A percentile compares a stretch with the other conserved stretches of the same genome.
Conservation (phyloP, 1,140 invertebrate species). For the Apis laboriosa region DNA sequence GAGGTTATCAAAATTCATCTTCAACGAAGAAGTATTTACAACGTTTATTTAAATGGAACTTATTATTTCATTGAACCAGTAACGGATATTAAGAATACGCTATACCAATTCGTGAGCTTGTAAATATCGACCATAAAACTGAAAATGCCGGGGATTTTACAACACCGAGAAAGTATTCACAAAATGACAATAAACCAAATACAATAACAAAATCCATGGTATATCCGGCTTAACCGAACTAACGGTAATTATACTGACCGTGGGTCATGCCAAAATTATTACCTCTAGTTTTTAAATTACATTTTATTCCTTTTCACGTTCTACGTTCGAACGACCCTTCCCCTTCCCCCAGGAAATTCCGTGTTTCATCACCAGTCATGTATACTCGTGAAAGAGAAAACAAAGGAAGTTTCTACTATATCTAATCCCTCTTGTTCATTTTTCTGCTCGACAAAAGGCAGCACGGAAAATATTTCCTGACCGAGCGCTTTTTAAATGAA, state of each 20-base stretch:
- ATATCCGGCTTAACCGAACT: background rate
- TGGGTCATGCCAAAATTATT: background rate
- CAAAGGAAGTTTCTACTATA: background rate
- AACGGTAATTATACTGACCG: constrained; percentile 21
- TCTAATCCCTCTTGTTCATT: constrained; percentile 3
- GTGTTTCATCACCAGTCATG: background rate
- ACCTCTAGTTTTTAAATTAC: background rate
- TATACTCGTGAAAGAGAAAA: background rate
- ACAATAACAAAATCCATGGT: background rate
- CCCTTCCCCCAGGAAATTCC: background rate
- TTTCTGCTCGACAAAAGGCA: background rate
- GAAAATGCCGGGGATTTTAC: background rate
- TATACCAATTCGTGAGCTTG: background rate
- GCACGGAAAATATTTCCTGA: background rate
- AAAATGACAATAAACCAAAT: background rate
- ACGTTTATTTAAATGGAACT: background rate
- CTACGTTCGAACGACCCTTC: background rate
- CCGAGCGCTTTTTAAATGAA: background rate
- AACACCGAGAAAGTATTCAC: background rate
- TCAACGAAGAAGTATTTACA: no score
- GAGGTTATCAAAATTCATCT: background rate
- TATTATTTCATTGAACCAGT: background rate
- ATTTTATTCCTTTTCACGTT: background rate
- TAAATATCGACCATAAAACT: background rate
- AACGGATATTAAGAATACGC: background rate